Conservation (phyloP, 2,888 invertebrate species). For the Agrochola lota region DNA sequence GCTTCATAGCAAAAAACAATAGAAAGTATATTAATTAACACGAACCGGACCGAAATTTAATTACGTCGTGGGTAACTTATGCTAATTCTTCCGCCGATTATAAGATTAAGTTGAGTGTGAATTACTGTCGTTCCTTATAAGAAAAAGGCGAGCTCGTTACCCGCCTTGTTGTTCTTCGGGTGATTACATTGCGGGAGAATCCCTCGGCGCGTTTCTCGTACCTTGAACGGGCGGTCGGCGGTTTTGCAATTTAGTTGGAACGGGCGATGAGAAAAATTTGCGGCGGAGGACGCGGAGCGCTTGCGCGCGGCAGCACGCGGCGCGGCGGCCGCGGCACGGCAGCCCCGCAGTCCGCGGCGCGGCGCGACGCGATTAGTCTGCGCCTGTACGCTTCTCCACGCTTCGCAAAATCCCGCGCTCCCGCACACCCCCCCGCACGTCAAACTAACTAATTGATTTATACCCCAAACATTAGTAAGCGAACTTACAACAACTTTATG, state of each 20-base stretch:
- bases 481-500: slow-evolving; percentile 75
- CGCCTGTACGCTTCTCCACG: slow-evolving; percentile 66
- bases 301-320: slow-evolving; percentile 76
- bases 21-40: slow-evolving; percentile 69
- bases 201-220: slow-evolving; percentile 80
- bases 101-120: slow-evolving; percentile 81
- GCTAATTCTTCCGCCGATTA: slow-evolving; percentile 80
- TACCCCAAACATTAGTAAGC: slow-evolving; percentile 76
- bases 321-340: slow-evolving; percentile 68
- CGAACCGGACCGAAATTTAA: slow-evolving; percentile 69
- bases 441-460: slow-evolving; percentile 87
- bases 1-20: slow-evolving; percentile 66
- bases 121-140: slow-evolving; percentile 75
- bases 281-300: slow-evolving; percentile 73
- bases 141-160: slow-evolving; percentile 81
- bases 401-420: slow-evolving; percentile 60
- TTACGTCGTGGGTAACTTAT: slow-evolving; percentile 71
- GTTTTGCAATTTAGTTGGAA: slow-evolving; percentile 87
- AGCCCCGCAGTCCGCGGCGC: slow-evolving; percentile 73
- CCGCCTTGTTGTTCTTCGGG: slow-evolving; percentile 82
- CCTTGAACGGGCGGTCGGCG: slow-evolving; percentile 82
- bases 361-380: slow-evolving; percentile 67
- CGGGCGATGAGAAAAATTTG: slow-evolving; percentile 87
- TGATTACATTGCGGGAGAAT: slow-evolving; percentile 84
- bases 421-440: slow-evolving; percentile 75